phyloP scores from a whole-genome alignment of 2,113 vertebrate species.

The Cephalopterus ornatus region DNA sequence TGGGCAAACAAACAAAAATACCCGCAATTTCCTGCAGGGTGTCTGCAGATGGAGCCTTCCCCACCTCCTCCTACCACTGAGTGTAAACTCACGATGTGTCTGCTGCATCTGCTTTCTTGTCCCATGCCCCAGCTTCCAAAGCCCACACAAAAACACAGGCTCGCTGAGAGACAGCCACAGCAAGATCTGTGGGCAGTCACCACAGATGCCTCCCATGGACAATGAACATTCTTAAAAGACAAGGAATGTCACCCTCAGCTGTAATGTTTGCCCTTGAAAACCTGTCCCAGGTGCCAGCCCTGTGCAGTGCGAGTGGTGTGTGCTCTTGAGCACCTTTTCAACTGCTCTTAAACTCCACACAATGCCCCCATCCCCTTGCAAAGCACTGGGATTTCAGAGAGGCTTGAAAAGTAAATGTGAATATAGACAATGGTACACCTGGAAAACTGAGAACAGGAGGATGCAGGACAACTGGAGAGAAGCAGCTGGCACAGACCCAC shows the following conservation, averaged over 20 bases:
- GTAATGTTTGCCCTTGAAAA: neutral
- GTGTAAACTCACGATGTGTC: fast-evolving
- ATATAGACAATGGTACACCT: neutral
- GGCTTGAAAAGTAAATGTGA: neutral
- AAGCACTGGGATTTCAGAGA: neutral
- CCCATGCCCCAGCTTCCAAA: neutral
- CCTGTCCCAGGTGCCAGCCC: neutral
- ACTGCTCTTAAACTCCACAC: neutral
- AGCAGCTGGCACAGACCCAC: neutral
- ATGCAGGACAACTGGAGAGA: neutral
- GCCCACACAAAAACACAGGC: neutral
- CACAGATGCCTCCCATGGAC: neutral
- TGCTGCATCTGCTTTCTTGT: neutral
- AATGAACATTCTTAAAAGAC: neutral
- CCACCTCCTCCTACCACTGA: fast-evolving
- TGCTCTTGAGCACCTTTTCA: neutral
- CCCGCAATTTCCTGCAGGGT: neutral
- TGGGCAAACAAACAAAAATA: neutral
- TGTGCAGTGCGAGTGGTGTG: neutral
- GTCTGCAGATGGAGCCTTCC: neutral
- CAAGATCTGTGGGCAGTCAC: neutral
- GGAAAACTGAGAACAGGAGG: neutral
- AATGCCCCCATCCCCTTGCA: neutral
- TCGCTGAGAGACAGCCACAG: neutral
- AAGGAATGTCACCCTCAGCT: neutral